phyloP scores from a whole-genome alignment of 2,113 vertebrate species.

The Aspidoscelis tigris region DNA sequence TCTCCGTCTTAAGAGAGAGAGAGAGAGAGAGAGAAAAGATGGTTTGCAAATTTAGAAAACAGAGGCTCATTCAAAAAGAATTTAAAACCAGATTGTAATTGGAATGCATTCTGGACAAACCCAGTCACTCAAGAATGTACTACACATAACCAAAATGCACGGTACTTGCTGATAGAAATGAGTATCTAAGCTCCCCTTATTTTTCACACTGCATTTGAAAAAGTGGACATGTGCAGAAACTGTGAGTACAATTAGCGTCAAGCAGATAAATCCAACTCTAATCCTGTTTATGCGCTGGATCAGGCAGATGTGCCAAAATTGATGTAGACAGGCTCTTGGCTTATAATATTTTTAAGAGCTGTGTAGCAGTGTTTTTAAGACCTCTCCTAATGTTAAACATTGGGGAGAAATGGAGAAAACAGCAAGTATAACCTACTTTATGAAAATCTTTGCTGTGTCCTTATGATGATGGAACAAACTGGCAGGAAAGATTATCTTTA shows the following conservation, averaged over 20 bases:
- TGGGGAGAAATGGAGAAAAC: slow-evolving; percentile 38
- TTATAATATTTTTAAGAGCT: slow-evolving; percentile 81
- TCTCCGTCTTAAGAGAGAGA: background rate
- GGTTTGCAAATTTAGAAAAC: slow-evolving; percentile 60
- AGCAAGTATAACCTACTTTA: slow-evolving; percentile 71
- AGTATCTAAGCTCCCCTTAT: slow-evolving; percentile 63
- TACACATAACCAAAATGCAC: slow-evolving; percentile 55
- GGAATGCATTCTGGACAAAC: slow-evolving; percentile 55
- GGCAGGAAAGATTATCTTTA: slow-evolving; percentile 84
- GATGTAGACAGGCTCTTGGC: slow-evolving; percentile 87
- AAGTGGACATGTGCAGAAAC: slow-evolving; percentile 86
- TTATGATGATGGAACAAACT: slow-evolving; percentile 72
- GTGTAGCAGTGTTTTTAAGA: slow-evolving; percentile 74
- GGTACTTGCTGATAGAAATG: slow-evolving; percentile 67
- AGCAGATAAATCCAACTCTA: slow-evolving; percentile 90
- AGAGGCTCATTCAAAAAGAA: slow-evolving; percentile 70
- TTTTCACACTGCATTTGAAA: slow-evolving; percentile 70
- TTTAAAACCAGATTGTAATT: slow-evolving; percentile 68
- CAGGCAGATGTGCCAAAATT: slow-evolving; percentile 93
- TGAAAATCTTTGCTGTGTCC: slow-evolving; percentile 62
- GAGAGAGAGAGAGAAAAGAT: slow-evolving; percentile 1
- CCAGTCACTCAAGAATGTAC: slow-evolving; percentile 64
- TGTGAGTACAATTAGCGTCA: slow-evolving; percentile 90
- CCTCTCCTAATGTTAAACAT: slow-evolving; percentile 75
- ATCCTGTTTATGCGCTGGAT: slow-evolving; percentile 91